Evolutionary conservation across 2,797 vertebrate species (phyloP).

Genomic region (Cossypha niveicapilla): DNA sequence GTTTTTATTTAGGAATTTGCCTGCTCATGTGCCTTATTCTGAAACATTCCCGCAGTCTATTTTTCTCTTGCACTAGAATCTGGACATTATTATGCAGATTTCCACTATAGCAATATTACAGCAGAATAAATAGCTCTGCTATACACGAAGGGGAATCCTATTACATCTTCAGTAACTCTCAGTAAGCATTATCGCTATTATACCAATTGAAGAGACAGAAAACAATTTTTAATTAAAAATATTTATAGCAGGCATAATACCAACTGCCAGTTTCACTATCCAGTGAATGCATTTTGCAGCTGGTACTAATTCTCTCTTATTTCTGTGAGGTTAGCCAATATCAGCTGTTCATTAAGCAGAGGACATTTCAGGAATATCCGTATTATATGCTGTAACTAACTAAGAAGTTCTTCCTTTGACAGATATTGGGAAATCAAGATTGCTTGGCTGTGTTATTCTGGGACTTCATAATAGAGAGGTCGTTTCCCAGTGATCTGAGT

Average conservation of each 20-base stretch:
- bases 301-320: constrained; percentile 70
- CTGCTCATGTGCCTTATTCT: neutral
- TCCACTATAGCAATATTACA: constrained; percentile 7
- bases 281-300: constrained; percentile 72
- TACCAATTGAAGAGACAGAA: constrained; percentile 69
- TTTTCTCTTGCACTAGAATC: constrained; percentile 7
- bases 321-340: constrained; percentile 70
- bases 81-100: constrained; percentile 27
- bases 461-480: constrained; percentile 50
- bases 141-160: constrained; percentile 44
- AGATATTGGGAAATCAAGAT: constrained; percentile 52
- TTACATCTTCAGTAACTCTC: constrained; percentile 52
- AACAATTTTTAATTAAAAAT: constrained; percentile 78
- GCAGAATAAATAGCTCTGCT: constrained; percentile 56
- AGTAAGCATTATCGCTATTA: constrained; percentile 57
- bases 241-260: constrained; percentile 73
- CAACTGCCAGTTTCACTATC: constrained; percentile 70
- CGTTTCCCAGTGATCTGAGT: constrained; percentile 35
- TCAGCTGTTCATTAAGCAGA: constrained; percentile 74
- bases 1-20: neutral
- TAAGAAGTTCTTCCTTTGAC: constrained; percentile 50
- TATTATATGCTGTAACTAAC: constrained; percentile 43
- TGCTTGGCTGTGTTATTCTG: constrained; percentile 53
- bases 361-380: constrained; percentile 62
- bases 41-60: neutral